Base-by-base conservation (phyloP, 2,113 vertebrate species). In the Polypterus senegalus region DNA sequence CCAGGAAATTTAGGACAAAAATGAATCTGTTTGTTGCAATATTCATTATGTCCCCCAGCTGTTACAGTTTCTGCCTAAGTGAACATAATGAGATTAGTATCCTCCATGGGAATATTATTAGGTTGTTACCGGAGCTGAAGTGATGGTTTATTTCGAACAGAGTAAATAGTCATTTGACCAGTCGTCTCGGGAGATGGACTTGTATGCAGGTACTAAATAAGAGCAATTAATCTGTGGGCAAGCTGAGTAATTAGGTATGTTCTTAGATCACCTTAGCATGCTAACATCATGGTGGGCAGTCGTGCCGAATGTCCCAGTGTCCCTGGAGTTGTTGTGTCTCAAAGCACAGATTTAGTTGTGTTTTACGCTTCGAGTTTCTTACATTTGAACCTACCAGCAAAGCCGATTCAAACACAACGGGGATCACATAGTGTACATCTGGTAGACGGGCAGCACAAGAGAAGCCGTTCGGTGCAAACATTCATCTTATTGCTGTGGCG, bases 151-250 rank as follows among this genome's bases (percentile, higher is more conserved):
- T 62, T 62, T 56, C 45, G 10, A 55, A 53, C 9, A 56, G 61
- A 62, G 53, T 62, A 62, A 62, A 62, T 56, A 62, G 61, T 56
- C 54, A 62, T 62, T 62, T 62, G 53, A 56, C 61, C 61, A 48
- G 47, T 46, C 8, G 61, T 48, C 61, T 62, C 53, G 46, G 53
- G 61, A 56, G 53, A 62, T 46, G 6, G 9, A 6, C 27, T 52
- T 61, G 51, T 61, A 27, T 54, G 43, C 51, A 47, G 49, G 60
- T 53, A 54, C 43, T 52, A 7, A 5, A 52, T n/a, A 47, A n/a
- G n/a, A 61, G 60, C 51, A 61, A 61, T 61, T 54, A 46, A 46
- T 61, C 51, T 47, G 52, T 46, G 46, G 61, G 9, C 47, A 56
- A 54, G 53, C 45, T 10, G 43, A 56, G 61, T 48, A 56, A 62